phyloP scores from a whole-genome alignment of 1,140 invertebrate genomes.

The Achroia grisella region DNA sequence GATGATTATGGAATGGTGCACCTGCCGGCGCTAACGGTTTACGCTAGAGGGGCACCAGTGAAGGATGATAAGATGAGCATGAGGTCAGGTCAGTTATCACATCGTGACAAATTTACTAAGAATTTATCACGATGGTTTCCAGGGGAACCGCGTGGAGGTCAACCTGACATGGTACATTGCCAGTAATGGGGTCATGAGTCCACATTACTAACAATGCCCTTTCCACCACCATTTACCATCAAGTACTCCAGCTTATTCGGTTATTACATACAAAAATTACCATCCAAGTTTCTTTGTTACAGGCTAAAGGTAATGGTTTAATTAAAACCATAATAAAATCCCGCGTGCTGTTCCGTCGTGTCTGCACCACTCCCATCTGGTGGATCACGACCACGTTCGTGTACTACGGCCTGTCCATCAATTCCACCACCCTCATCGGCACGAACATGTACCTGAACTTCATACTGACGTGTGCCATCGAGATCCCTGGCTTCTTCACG shows the following conservation, averaged over 20 bases:
- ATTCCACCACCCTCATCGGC: constrained; percentile 83
- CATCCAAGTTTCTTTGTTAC: neutral
- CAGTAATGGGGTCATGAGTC: too few species aligned
- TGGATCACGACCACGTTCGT: constrained; percentile 84
- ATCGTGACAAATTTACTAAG: too few species aligned
- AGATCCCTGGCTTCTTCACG: constrained; percentile 81
- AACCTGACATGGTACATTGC: too few species aligned
- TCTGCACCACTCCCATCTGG: constrained; percentile 80
- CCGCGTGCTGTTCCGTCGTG: constrained; percentile 74
- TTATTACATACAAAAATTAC: neutral
- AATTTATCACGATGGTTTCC: too few species aligned
- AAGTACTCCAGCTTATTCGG: neutral
- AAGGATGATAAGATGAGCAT: too few species aligned
- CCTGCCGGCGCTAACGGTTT: too few species aligned
- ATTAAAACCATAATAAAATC: constrained; percentile 74
- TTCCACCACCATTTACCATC: too few species aligned
- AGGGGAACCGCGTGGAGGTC: too few species aligned
- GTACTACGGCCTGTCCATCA: constrained; percentile 88
- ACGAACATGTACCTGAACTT: constrained; percentile 81
- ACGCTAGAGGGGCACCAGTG: too few species aligned
- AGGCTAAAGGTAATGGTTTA: constrained; percentile 30
- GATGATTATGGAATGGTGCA: too few species aligned
- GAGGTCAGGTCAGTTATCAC: too few species aligned
- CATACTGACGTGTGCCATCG: constrained; percentile 79
- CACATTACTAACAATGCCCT: too few species aligned